Conservation (phyloP, 2,797 vertebrate species). For the Trachops cirrhosus region DNA sequence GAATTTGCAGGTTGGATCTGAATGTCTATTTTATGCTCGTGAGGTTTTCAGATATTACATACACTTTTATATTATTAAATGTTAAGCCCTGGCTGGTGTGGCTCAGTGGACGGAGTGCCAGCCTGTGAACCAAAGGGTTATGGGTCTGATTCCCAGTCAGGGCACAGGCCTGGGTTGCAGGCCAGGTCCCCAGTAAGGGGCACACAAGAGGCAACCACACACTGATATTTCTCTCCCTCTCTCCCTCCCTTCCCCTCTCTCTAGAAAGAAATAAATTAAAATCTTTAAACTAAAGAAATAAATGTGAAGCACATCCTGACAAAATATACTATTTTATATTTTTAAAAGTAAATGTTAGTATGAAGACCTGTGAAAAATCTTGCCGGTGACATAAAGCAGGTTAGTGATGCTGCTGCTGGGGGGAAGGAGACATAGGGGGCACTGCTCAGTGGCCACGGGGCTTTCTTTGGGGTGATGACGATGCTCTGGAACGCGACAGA, state of each 20-base stretch:
- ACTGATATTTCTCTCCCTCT: too few relatives aligned
- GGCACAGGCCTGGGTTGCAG: too few relatives aligned
- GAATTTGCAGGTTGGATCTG: background rate
- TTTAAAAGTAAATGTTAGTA: background rate
- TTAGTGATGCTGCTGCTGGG: fast-evolving
- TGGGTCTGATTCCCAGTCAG: too few relatives aligned
- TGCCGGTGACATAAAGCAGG: background rate
- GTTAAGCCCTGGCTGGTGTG: background rate
- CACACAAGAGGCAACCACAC: too few relatives aligned
- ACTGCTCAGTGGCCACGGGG: too few relatives aligned
- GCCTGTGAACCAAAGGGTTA: too few relatives aligned
- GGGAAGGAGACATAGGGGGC: background rate
- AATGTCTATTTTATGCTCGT: background rate
- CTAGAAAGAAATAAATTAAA: too few relatives aligned
- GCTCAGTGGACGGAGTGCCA: too few relatives aligned
- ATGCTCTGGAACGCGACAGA: background rate
- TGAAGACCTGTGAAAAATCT: background rate
- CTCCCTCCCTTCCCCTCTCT: too few relatives aligned
- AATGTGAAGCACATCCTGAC: background rate
- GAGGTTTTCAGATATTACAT: background rate
- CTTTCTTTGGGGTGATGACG: background rate
- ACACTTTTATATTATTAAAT: background rate
- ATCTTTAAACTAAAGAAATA: background rate
- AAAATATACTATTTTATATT: background rate
- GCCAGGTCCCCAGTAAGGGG: too few relatives aligned